phyloP scores from a whole-genome alignment of 2,113 vertebrate genomes.

The Ia io region DNA sequence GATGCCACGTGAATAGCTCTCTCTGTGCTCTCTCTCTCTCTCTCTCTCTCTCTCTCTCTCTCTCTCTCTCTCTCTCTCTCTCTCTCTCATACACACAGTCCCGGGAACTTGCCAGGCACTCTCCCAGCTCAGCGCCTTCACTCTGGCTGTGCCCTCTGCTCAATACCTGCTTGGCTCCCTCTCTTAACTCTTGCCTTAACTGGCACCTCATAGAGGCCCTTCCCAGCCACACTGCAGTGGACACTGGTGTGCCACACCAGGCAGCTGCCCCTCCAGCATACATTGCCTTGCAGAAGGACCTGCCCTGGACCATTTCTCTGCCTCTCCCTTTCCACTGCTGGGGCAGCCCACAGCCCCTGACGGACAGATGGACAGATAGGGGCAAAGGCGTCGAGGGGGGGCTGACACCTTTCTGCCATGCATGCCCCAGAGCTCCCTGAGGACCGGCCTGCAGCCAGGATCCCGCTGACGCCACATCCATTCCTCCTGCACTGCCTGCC shows the following conservation, averaged over 20 bases:
- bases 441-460: background rate
- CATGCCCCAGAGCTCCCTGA: background rate
- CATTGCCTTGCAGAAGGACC: background rate
- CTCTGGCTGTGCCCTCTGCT: background rate
- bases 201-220: background rate
- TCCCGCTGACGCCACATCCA: background rate
- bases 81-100: background rate
- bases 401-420: background rate
- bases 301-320: background rate
- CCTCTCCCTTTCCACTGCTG: background rate
- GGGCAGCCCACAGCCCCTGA: too few relatives aligned
- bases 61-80: too few relatives aligned
- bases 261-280: background rate
- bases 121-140: background rate
- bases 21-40: too few relatives aligned
- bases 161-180: background rate
- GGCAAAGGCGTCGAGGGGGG: background rate
- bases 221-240: too few relatives aligned
- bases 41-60: too few relatives aligned
- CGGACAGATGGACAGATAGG: rapidly evolving
- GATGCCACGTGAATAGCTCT: background rate
- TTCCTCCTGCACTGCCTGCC: background rate
- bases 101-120: background rate
- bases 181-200: background rate
- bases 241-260: background rate